These are phyloP conservation scores for Tolmerus cingulatus DNA, from an alignment of 2,888 invertebrate species.

Conservation along the genomic window DNA sequence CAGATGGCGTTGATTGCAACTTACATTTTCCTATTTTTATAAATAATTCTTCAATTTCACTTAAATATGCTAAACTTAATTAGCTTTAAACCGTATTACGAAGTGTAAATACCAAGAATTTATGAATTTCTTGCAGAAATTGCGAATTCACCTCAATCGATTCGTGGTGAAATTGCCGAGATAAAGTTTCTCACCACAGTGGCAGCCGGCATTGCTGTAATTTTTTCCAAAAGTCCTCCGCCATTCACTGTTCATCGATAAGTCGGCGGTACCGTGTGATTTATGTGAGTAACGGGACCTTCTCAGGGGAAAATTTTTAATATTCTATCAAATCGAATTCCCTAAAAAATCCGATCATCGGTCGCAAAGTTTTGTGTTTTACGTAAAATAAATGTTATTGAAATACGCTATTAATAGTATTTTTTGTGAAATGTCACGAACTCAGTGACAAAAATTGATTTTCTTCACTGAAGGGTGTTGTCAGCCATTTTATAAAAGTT, in stretches of 20 bases:
- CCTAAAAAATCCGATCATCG: neutral
- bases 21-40: neutral
- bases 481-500: constrained; percentile 37
- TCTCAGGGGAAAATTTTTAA: neutral
- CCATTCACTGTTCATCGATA: constrained; percentile 49
- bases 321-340: constrained; percentile 22
- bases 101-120: neutral
- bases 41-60: neutral
- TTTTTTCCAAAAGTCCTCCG: constrained; percentile 5
- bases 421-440: constrained; percentile 1
- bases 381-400: constrained; percentile 21
- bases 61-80: neutral
- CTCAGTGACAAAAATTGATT: constrained; percentile 6
- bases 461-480: constrained; percentile 23
- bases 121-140: neutral
- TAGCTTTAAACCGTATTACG: neutral
- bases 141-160: neutral
- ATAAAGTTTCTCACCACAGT: neutral
- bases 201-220: constrained; percentile 26
- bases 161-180: neutral
- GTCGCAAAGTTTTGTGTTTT: neutral
- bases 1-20: neutral
- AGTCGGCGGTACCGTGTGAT: constrained; percentile 47
- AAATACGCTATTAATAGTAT: constrained; percentile 17
- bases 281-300: constrained; percentile 36